Percentiles rank a stretch among this genome's conserved stretches.
Conservation (phyloP, 2,113 vertebrate genomes). For the Lutjanus erythropterus region DNA sequence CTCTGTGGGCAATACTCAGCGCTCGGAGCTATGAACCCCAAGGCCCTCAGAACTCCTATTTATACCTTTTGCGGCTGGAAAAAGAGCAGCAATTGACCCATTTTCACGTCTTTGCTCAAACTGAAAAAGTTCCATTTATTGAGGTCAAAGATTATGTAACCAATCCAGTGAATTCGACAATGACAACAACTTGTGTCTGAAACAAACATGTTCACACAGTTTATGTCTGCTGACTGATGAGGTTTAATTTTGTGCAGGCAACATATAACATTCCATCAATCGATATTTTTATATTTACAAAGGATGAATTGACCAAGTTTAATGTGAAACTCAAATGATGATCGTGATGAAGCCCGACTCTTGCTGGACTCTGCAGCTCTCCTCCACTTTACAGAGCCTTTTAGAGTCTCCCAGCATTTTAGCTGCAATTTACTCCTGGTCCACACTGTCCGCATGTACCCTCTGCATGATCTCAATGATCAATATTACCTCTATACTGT, state of each 20-base stretch:
- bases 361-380: background rate
- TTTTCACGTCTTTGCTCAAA: background rate
- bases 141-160: background rate
- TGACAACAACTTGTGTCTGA: background rate
- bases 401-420: background rate
- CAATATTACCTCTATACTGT: too few species aligned
- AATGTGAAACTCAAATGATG: too few species aligned
- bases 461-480: too few species aligned
- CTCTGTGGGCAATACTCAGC: background rate
- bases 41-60: background rate
- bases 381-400: background rate
- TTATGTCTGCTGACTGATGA: background rate
- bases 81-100: background rate
- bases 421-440: too few species aligned
- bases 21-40: background rate
- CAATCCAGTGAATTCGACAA: background rate
- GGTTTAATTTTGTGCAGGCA: background rate
- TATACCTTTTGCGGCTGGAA: background rate
- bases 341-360: background rate
- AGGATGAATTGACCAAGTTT: background rate
- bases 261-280: background rate
- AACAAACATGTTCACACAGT: background rate
- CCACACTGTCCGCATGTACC: too few species aligned
- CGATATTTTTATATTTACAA: background rate
- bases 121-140: background rate